phyloP scores from a whole-genome alignment of 2,797 vertebrate genomes.

The Glossophaga mutica region DNA sequence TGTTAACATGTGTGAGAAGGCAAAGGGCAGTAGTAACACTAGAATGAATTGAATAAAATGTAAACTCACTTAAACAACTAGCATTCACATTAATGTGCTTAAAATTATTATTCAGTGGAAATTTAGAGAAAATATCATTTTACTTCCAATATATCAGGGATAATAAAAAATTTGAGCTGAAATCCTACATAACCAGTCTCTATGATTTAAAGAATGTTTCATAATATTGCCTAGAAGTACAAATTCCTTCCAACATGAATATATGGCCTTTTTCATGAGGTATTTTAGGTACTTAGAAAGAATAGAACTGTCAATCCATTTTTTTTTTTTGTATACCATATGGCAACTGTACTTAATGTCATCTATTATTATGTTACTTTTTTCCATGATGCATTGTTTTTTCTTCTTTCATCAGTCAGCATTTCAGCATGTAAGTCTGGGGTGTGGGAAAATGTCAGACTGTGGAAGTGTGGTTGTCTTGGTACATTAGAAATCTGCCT shows the following conservation, averaged over 20 bases:
- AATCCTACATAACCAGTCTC: not conserved
- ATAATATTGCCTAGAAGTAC: conserved; percentile 33
- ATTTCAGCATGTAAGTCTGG: conserved; percentile 64
- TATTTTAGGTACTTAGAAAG: conserved; percentile 72
- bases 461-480: conserved; percentile 56
- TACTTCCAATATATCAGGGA: not conserved
- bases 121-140: not conserved
- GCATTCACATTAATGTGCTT: not conserved
- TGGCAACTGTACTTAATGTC: conserved; percentile 66
- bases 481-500: conserved; percentile 54
- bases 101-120: not conserved
- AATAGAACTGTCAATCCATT: conserved; percentile 59
- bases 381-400: conserved; percentile 61
- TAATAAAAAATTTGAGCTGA: not conserved
- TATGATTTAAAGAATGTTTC: conserved; percentile 45
- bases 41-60: not conserved
- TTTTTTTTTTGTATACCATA: conserved; percentile 58
- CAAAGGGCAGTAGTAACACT: not conserved
- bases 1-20: not conserved
- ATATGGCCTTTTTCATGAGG: conserved; percentile 62
- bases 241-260: conserved; percentile 67
- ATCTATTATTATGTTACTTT: conserved; percentile 14
- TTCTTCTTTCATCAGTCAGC: conserved; percentile 68
- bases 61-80: not conserved
- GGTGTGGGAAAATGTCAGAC: conserved; percentile 68